Evolutionary conservation across 1,140 invertebrate genomes (phyloP).

Genomic region (Drosophila saltans): DNA sequence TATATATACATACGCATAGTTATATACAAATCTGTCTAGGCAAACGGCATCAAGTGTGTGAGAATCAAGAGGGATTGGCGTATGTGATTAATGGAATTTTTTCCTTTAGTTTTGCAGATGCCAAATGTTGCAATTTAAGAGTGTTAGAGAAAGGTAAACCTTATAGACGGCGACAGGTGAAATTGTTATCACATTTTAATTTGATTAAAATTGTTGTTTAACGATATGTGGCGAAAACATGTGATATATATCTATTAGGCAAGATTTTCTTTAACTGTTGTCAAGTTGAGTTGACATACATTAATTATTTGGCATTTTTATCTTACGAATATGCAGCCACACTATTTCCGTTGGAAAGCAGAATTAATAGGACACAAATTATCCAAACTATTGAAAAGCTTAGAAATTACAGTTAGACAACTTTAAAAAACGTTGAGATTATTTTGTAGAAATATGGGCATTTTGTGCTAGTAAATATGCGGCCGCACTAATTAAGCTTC

Average conservation of each 20-base stretch:
- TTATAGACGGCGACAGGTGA: neutral
- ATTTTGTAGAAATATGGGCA: too few relatives aligned
- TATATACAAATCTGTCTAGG: neutral
- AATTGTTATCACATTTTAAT: neutral
- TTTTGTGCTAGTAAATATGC: too few relatives aligned
- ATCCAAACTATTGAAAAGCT: too few relatives aligned
- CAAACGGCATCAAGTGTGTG: constrained; percentile 7
- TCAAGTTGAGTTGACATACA: neutral
- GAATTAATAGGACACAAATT: too few relatives aligned
- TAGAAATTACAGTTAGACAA: too few relatives aligned
- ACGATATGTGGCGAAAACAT: too few relatives aligned
- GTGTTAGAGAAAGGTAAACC: neutral
- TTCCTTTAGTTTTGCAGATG: constrained; percentile 7
- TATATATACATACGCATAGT: neutral
- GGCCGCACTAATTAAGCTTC: too few relatives aligned
- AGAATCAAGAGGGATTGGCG: neutral
- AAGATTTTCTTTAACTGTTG: neutral
- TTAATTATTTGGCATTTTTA: neutral
- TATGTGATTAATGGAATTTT: constrained; percentile 10
- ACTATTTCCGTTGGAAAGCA: too few relatives aligned
- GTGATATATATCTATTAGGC: neutral
- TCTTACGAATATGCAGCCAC: neutral
- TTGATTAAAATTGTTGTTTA: neutral
- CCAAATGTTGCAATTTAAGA: neutral
- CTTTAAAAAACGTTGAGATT: too few relatives aligned